Evolutionary conservation across 2,797 vertebrate species (phyloP).

Genomic region (Chelidonichthys spinosus): DNA sequence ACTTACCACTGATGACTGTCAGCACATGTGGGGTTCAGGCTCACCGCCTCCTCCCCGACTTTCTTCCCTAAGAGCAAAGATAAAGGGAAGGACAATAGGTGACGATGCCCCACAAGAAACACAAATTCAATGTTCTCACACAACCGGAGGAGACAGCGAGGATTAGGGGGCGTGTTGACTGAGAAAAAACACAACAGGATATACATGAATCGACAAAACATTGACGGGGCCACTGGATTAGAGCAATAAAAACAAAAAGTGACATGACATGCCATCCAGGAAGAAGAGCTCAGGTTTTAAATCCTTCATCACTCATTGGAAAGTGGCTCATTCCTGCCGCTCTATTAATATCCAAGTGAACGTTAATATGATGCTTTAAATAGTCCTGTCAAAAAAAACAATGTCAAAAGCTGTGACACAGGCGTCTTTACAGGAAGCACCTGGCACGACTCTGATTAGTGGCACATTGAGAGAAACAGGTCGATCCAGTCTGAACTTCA

Average conservation of each 20-base stretch:
- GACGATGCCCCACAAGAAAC: conserved; percentile 29
- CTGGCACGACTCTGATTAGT: conserved; percentile 48
- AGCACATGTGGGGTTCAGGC: conserved; percentile 88
- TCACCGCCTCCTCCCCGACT: conserved; percentile 89
- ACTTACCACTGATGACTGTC: conserved; percentile 96
- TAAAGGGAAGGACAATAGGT: conserved; percentile 21
- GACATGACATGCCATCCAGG: conserved; percentile 40
- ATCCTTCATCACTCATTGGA: conserved; percentile 46
- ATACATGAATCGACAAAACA: conserved; percentile 26
- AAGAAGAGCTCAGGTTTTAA: conserved; percentile 37
- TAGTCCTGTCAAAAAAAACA: conserved; percentile 7
- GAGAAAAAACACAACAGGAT: conserved; percentile 53
- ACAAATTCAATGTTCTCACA: conserved; percentile 39
- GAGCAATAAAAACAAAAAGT: conserved; percentile 48
- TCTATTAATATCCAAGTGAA: conserved; percentile 61
- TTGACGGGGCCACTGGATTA: conserved; percentile 19
- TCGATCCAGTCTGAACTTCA: conserved; percentile 59
- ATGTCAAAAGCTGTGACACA: conserved; percentile 31
- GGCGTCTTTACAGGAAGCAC: conserved; percentile 50
- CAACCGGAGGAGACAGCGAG: conserved; percentile 9
- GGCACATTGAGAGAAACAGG: conserved; percentile 59
- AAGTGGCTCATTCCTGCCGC: conserved; percentile 35
- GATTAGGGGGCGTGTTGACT: conserved; percentile 40
- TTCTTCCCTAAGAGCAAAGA: conserved; percentile 85
- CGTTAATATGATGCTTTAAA: conserved; percentile 58